Evolutionary conservation across 2,888 invertebrate genomes (phyloP), one percentile per base, ranked within the genome.

Genomic region (Meloe dianella): DNA sequence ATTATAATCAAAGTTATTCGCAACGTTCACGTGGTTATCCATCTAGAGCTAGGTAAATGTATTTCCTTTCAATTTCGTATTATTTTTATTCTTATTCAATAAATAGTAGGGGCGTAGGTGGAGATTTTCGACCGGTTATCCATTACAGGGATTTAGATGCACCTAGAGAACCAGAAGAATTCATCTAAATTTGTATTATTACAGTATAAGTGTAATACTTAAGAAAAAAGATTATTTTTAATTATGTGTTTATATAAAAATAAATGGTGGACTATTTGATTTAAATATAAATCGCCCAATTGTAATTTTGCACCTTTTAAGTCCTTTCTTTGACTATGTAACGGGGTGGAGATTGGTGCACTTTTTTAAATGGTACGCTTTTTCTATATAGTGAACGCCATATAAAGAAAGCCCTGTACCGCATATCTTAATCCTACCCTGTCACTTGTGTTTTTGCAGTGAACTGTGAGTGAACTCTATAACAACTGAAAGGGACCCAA

Each of bases 101-200:
- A 47, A 2, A 12, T 24, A 24, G 22, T 88, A 92, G 93, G 86
- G 89, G 89, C 82, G 89, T 88, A 81, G 83, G 84, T 47, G 90
- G 89, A 79, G 94, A 95, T 84, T 93, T 91, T 86, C 91, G 95
- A 81, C 93, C 94, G 79, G 91, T 95, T 82, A 93, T 95, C 83
- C 94, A 95, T 86, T 96, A 96, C 87, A 89, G 95, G 83, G 96
- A 96, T 86, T 89, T 96, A 87, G 96, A 96, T 85, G 95, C 95
- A 75, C 95, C 95, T 72, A 90, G 94, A 84, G 95, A 95, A 85
- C 93, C 94, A 74, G 93, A 94, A 85, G 94, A 94, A 85, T 93
- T 93, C 85, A 87, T 92, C 78, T 92, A 90, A 87, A 77, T 27
- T 22, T 54, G 41, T 29, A 60, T 54, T 54, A 54, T 24, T 54